Conservation (phyloP, 2,113 vertebrate species). For the Mesitornis unicolor region DNA sequence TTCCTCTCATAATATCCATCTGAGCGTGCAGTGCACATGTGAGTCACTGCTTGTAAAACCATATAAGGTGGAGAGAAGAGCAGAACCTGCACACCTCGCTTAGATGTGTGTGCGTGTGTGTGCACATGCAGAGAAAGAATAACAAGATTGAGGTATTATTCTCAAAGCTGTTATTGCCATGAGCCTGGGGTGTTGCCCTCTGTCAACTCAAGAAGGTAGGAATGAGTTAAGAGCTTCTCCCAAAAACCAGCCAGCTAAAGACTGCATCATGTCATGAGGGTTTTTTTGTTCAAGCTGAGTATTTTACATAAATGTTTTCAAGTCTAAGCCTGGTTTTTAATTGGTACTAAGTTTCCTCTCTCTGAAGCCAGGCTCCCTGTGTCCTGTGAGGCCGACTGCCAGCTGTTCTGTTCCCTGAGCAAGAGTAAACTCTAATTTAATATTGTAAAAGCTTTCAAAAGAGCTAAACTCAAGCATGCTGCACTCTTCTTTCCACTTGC, state of each 20-base stretch:
- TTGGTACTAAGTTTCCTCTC: slow-evolving; percentile 15
- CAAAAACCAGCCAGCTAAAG: background rate
- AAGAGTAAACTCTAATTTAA: slow-evolving; percentile 39
- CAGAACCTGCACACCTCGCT: background rate
- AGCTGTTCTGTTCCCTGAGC: slow-evolving; percentile 42
- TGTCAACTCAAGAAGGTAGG: background rate
- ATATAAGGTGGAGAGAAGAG: background rate
- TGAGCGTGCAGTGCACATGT: background rate
- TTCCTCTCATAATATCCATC: background rate
- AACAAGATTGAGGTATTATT: too few species aligned
- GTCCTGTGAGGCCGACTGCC: slow-evolving; percentile 27
- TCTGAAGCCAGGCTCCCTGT: slow-evolving; percentile 4
- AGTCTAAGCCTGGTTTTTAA: slow-evolving; percentile 40
- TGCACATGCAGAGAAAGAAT: background rate
- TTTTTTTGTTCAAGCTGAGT: background rate
- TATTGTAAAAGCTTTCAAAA: slow-evolving; percentile 24
- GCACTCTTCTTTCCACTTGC: background rate
- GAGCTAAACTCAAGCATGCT: slow-evolving; percentile 8
- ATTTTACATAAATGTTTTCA: background rate
- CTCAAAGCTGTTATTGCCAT: background rate
- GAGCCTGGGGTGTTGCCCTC: background rate
- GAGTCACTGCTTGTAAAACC: slow-evolving; percentile 14
- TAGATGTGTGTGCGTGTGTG: background rate
- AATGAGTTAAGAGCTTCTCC: background rate
- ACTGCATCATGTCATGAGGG: background rate